Conservation (phyloP, 2,797 vertebrate species). For the Selene dorsalis region DNA sequence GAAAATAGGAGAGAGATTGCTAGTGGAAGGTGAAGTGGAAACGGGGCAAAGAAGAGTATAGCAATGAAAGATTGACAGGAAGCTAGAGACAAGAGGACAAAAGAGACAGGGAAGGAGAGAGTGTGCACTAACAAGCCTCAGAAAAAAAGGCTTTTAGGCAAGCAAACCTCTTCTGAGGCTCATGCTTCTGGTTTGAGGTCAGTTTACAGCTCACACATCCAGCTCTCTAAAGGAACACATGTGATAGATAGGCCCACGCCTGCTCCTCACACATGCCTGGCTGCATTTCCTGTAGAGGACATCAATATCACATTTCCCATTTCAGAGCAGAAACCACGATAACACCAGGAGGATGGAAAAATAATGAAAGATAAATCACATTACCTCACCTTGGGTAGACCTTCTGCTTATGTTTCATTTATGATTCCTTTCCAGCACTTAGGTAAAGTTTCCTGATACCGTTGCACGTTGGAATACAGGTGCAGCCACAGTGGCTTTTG, state of each 20-base stretch:
- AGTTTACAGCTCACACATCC: constrained; percentile 62
- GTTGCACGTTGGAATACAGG: constrained; percentile 56
- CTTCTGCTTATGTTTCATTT: constrained; percentile 71
- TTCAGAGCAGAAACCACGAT: constrained; percentile 76
- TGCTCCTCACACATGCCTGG: constrained; percentile 58
- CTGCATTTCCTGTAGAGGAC: constrained; percentile 77
- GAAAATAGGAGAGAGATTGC: constrained; percentile 29
- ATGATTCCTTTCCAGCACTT: constrained; percentile 64
- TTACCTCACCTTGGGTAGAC: constrained; percentile 72
- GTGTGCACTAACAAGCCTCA: constrained; percentile 48
- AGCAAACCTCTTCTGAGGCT: constrained; percentile 49
- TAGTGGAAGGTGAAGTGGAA: constrained; percentile 31
- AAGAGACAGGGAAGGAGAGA: constrained; percentile 24
- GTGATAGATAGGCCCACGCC: constrained; percentile 59
- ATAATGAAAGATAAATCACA: constrained; percentile 84
- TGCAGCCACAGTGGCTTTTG: constrained; percentile 22
- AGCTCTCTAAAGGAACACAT: constrained; percentile 46
- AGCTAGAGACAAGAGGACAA: constrained; percentile 40
- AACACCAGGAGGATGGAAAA: constrained; percentile 75
- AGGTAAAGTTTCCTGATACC: constrained; percentile 36
- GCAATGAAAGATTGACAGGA: constrained; percentile 54
- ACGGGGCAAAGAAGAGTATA: constrained; percentile 27
- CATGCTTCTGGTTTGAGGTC: constrained; percentile 45
- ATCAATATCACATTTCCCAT: constrained; percentile 87
- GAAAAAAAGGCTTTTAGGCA: constrained; percentile 65